These are phyloP conservation scores for Chelmon rostratus DNA, from an alignment of 2,797 vertebrate species.

Conservation along the genomic window DNA sequence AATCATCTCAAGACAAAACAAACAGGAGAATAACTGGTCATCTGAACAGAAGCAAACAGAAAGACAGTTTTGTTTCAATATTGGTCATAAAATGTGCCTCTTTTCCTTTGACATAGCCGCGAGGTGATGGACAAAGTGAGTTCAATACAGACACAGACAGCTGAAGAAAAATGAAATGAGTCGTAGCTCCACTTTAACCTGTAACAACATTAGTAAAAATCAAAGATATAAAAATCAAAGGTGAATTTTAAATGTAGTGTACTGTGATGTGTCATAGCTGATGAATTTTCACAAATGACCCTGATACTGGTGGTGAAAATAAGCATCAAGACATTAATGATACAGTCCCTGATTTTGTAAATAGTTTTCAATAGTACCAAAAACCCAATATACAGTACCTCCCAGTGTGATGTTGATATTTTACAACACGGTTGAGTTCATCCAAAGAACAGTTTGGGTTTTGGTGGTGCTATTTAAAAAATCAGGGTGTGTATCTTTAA, in stretches of 20 bases:
- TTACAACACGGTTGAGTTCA: not conserved
- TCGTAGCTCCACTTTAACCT: constrained; percentile 22
- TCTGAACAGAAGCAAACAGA: constrained; percentile 38
- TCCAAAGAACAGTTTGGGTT: not conserved
- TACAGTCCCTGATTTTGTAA: constrained; percentile 2
- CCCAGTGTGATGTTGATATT: not conserved
- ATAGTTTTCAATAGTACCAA: not conserved
- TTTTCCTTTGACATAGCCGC: constrained; percentile 46
- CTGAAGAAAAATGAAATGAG: constrained; percentile 18
- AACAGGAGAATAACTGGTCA: constrained; percentile 36
- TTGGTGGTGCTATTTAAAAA: not conserved
- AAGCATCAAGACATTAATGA: constrained; percentile 18
- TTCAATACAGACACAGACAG: constrained; percentile 17
- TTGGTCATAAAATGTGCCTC: constrained; percentile 68
- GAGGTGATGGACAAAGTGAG: constrained; percentile 17
- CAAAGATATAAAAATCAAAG: constrained; percentile 31
- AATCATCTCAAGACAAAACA: constrained; percentile 73
- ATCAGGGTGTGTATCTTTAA: not conserved
- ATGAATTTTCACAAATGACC: not conserved
- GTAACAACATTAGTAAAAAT: constrained; percentile 34
- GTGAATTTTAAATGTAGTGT: not conserved
- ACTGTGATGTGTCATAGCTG: not conserved
- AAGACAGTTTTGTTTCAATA: constrained; percentile 39
- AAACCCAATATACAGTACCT: not conserved
- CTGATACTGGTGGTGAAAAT: constrained; percentile 9